Percentiles rank a stretch among this genome's conserved stretches.
These are phyloP conservation scores for Drosophila fulvimacula DNA, from an alignment of 2,888 invertebrate genomes.

Conservation along the genomic window DNA sequence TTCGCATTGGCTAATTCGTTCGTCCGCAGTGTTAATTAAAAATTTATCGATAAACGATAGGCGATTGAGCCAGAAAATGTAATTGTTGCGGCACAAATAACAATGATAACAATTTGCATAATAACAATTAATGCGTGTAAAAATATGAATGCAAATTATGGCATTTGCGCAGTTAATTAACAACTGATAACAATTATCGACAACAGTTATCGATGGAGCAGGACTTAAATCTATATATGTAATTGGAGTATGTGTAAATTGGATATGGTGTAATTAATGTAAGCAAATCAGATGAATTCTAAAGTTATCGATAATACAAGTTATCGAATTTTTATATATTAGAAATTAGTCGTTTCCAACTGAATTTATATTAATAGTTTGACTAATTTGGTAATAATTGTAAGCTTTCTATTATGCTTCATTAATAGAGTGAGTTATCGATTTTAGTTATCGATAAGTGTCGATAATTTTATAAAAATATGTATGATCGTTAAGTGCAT, in stretches of 20 bases:
- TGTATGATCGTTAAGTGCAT: too few relatives aligned
- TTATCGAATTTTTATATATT: not conserved
- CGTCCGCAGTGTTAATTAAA: constrained; percentile 15
- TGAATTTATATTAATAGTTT: not conserved
- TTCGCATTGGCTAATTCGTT: constrained; percentile 5
- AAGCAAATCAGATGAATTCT: not conserved
- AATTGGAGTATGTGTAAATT: not conserved
- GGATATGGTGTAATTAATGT: too few relatives aligned
- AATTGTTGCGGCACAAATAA: not conserved
- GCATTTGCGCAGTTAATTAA: constrained; percentile 2
- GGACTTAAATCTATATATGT: not conserved
- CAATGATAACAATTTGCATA: constrained; percentile 1
- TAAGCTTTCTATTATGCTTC: too few relatives aligned
- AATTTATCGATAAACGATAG: constrained; percentile 24
- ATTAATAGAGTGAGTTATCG: too few relatives aligned
- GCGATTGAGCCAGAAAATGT: constrained; percentile 1
- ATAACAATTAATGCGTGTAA: not conserved
- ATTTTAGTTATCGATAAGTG: too few relatives aligned
- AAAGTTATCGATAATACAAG: not conserved
- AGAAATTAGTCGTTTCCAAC: not conserved
- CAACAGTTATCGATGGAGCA: not conserved
- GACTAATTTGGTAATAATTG: too few relatives aligned
- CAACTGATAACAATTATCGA: constrained; percentile 1
- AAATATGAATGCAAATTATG: constrained; percentile 2
- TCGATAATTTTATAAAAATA: not conserved